Percentiles rank a stretch among this genome's conserved stretches.
Evolutionary conservation across 2,113 vertebrate species (phyloP).

Genomic region (Equus quagga): DNA sequence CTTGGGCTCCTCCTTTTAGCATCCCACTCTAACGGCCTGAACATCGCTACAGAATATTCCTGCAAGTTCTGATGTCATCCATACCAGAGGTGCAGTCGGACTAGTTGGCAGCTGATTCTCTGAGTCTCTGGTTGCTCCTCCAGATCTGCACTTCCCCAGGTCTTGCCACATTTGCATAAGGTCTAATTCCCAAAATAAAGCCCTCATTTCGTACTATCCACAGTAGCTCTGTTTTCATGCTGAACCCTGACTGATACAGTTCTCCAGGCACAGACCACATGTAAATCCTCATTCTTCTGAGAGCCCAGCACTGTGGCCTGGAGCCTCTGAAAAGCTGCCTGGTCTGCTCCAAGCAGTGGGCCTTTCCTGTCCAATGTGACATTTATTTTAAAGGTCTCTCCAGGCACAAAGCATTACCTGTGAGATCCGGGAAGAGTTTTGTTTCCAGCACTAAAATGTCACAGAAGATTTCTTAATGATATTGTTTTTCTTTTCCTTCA

Average conservation of each 20-base stretch:
- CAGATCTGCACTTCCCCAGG: background rate
- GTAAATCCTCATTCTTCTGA: conserved; percentile 1
- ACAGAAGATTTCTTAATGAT: conserved; percentile 52
- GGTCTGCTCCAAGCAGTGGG: background rate
- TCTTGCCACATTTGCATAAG: background rate
- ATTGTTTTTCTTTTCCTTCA: conserved; percentile 51
- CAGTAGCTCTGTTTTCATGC: background rate
- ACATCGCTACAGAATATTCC: background rate
- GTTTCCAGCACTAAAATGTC: conserved; percentile 75
- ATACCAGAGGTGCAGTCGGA: background rate
- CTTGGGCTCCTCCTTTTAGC: background rate
- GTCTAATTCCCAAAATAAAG: background rate
- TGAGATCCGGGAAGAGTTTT: conserved; percentile 37
- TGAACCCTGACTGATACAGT: background rate
- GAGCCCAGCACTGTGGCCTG: background rate
- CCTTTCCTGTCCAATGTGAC: background rate
- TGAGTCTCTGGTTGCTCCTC: background rate
- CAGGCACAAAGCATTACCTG: background rate
- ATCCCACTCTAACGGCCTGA: background rate
- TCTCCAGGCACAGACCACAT: background rate
- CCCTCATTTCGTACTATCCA: background rate
- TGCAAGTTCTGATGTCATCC: background rate
- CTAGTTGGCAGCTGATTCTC: background rate
- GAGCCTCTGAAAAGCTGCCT: background rate
- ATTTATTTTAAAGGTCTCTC: conserved; percentile 69